Evolutionary conservation across 2,797 vertebrate genomes (phyloP), one percentile per base, ranked within the genome.

Genomic region (Somateria mollissima): DNA sequence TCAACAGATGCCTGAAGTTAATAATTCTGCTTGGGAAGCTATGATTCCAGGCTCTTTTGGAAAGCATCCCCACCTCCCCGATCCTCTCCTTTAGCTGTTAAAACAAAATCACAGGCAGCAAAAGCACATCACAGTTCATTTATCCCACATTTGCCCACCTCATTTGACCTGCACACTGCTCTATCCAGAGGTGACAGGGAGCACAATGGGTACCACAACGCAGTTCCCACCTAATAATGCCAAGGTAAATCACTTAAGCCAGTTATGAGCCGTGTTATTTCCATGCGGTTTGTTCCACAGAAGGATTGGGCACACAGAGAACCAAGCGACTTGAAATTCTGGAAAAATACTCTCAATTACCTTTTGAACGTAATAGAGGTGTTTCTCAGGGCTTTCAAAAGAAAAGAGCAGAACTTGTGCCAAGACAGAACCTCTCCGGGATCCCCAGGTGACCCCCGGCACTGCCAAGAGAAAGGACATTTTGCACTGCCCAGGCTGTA

Each of bases 241-340:
- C 80, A 79, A 13, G 28, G 32, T n/a, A 64, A 90, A 90, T 19
- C 62, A 49, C 56, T 66, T 41, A 19, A 54, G 65, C 25, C 45
- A 41, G 16, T 39, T 30, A 67, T 20, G 11, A 84, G 13, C 64
- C 3, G 0, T 64, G 36, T 76, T 88, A 79, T 30, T 88, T 70
- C 77, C 77, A 49, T 0, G 7, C 57, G 6, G 54, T 72, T 82
- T 67, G 41, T n/a, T 89, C 54, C 60, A 37, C 4, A 58, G 21
- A 13, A 21, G 2, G 21, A 69, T 0, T 12, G 3, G 69, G 27
- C n/a, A 47, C 2, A 1, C 1, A 6, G 16, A n/a, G 72, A 61
- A 24, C 13, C 1, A 2, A 41, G n/a, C n/a, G 60, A 36, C 32
- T 36, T 19, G 4, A 62, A 66, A 47, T 17, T 74, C 45, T 30